Percentiles rank a stretch among this genome's conserved stretches.
phyloP scores from a whole-genome alignment of 2,888 invertebrate genomes.

The Pteria penguin region DNA sequence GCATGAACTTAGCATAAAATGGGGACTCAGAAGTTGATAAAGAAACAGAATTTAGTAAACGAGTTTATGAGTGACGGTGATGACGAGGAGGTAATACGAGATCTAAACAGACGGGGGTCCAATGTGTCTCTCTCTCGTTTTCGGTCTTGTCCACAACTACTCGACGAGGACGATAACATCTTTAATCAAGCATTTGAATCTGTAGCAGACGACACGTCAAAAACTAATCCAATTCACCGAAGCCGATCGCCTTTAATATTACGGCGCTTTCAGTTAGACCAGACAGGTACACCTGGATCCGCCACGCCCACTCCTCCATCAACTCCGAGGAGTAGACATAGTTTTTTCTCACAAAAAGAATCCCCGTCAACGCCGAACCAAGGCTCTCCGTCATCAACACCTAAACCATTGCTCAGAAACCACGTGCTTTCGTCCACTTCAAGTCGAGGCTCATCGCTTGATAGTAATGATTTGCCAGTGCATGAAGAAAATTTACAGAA shows the following conservation, averaged over 20 bases:
- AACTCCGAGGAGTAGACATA: constrained; percentile 65
- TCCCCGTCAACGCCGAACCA: constrained; percentile 47
- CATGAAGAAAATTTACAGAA: constrained; percentile 30
- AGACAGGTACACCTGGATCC: constrained; percentile 49
- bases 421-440: constrained; percentile 45
- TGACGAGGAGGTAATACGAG: constrained; percentile 28
- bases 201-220: constrained; percentile 53
- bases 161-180: constrained; percentile 45
- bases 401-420: constrained; percentile 51
- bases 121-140: constrained; percentile 56
- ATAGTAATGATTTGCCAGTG: constrained; percentile 37
- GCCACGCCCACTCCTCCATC: constrained; percentile 69
- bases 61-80: constrained; percentile 25
- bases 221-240: constrained; percentile 34
- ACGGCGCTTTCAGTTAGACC: constrained; percentile 32
- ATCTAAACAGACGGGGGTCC: constrained; percentile 47
- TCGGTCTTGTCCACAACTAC: constrained; percentile 55
- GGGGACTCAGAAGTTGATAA: background rate
- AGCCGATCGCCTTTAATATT: constrained; percentile 35
- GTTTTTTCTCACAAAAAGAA: constrained; percentile 55
- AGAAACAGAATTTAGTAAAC: constrained; percentile 8
- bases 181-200: constrained; percentile 43
- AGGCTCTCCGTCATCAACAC: constrained; percentile 57
- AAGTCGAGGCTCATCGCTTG: constrained; percentile 54
- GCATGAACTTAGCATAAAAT: no score